These are phyloP conservation scores for Camponotus floridanus DNA, from an alignment of 1,140 invertebrate genomes.

Conservation along the genomic window DNA sequence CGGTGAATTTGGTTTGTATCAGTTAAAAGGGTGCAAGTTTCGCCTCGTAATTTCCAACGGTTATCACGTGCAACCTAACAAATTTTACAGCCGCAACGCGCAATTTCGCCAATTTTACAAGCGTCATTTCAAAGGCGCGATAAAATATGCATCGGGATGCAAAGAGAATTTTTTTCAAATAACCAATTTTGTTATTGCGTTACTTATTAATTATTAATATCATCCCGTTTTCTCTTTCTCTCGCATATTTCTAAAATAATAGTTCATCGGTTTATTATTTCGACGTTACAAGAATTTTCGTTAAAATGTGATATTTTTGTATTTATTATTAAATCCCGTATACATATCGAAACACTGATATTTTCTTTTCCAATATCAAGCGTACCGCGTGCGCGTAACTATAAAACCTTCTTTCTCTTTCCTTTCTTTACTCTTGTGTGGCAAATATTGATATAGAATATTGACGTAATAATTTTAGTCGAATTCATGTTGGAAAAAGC, in stretches of 20 bases:
- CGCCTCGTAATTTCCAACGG: slow-evolving; percentile 62
- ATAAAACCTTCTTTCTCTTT: neutral
- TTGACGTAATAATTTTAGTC: slow-evolving; percentile 1
- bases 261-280: neutral
- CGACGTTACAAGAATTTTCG: neutral
- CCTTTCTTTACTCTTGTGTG: slow-evolving; percentile 22
- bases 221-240: no score
- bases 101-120: slow-evolving; percentile 52
- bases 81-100: slow-evolving; percentile 63
- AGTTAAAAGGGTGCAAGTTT: slow-evolving; percentile 63
- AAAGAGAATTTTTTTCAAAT: neutral
- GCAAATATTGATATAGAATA: slow-evolving; percentile 52
- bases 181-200: neutral
- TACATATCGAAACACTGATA: neutral
- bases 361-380: slow-evolving; percentile 27
- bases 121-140: slow-evolving; percentile 24
- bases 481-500: slow-evolving; percentile 37
- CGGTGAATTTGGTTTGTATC: slow-evolving; percentile 59
- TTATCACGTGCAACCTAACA: slow-evolving; percentile 67
- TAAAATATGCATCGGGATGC: slow-evolving; percentile 2
- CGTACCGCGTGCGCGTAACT: neutral
- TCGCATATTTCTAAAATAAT: neutral
- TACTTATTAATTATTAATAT: neutral
- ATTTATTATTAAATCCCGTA: slow-evolving; percentile 16
- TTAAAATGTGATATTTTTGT: slow-evolving; percentile 4